phyloP scores from a whole-genome alignment of 2,113 vertebrate genomes.

The Gallinago paraguaiae region DNA sequence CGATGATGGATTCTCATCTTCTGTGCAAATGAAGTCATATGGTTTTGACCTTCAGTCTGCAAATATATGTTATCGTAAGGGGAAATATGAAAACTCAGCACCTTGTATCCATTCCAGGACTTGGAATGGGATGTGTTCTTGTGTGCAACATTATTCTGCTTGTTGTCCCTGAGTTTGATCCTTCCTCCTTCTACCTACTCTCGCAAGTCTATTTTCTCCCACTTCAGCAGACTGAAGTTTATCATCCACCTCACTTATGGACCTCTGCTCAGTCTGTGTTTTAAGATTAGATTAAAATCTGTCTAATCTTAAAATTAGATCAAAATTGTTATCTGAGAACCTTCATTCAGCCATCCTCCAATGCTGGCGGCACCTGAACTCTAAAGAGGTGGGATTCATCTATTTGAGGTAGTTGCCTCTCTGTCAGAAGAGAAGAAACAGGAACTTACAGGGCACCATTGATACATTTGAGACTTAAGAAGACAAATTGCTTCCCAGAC shows the following conservation, averaged over 20 bases:
- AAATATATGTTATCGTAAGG: neutral
- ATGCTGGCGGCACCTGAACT: neutral
- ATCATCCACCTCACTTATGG: neutral
- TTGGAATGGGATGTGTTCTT: neutral
- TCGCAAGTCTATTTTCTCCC: neutral
- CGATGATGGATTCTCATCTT: neutral
- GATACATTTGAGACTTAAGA: neutral
- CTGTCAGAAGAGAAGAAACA: neutral
- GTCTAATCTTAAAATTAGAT: neutral
- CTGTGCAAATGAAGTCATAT: neutral
- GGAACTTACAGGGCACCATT: neutral
- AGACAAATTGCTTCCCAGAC: neutral
- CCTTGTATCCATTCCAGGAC: neutral
- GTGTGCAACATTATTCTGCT: neutral
- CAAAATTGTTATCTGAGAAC: neutral
- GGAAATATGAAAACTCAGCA: neutral
- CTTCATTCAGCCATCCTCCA: fast-evolving
- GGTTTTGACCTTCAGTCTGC: neutral
- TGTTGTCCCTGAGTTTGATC: neutral
- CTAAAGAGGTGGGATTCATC: neutral
- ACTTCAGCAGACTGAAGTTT: neutral
- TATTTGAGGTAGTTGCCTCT: neutral
- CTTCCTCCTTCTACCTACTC: neutral
- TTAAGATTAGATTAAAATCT: neutral
- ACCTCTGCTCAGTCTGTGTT: neutral